Conservation (phyloP, 2,113 vertebrate species). For the Lasiurus borealis region DNA sequence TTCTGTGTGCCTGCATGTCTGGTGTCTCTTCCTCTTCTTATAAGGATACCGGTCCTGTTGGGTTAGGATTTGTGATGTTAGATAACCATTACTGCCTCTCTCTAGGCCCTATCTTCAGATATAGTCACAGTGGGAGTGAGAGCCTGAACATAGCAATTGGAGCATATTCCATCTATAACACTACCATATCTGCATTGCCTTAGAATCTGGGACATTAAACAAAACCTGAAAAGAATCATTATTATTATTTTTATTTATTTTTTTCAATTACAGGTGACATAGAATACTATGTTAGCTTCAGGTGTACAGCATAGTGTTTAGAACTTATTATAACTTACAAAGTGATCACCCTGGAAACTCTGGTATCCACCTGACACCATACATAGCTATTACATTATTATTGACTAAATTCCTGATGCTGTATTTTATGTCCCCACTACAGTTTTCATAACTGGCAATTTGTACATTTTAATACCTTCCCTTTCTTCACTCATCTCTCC, state of each 20-base stretch:
- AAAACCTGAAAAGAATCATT: neutral
- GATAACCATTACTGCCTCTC: neutral
- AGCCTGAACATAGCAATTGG: neutral
- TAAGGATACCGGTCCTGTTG: neutral
- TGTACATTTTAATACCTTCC: neutral
- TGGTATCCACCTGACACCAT: neutral
- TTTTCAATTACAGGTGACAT: neutral
- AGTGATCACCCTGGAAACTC: neutral
- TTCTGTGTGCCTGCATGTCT: neutral
- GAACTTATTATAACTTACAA: neutral
- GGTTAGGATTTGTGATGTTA: neutral
- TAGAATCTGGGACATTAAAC: neutral
- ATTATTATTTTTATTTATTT: neutral
- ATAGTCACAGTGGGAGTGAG: neutral
- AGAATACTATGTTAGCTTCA: neutral
- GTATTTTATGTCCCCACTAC: neutral
- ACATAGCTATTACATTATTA: neutral
- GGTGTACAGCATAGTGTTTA: neutral
- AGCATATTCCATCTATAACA: neutral
- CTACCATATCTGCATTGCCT: neutral
- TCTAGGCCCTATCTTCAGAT: neutral
- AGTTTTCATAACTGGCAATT: neutral
- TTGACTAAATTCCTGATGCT: neutral
- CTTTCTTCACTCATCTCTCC: neutral
- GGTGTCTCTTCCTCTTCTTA: neutral